Evolutionary conservation across 2,888 invertebrate genomes (phyloP), one percentile per base, ranked within the genome.

Genomic region (Eumacrocentrus americanus): DNA sequence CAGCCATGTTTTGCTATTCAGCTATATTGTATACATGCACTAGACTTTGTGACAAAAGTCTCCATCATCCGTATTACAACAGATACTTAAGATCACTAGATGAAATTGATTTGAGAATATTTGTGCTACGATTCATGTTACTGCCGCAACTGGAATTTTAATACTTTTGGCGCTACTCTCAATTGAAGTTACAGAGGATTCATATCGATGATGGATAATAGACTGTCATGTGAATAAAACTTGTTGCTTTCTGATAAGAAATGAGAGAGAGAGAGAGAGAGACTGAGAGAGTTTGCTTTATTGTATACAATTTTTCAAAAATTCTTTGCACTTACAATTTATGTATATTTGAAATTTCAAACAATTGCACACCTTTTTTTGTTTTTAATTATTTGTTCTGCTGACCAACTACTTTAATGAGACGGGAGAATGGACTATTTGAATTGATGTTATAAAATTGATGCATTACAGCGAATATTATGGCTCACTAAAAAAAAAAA

Each of bases 381-480:
- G 14, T 3, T 50, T n/a, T 3, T 12, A 11, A n/a, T n/a, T n/a
- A n/a, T 50, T 35, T 34, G 18, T 50, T 35, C 18, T 50, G 34
- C 9, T 42, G 23, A 53, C 20, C n/a, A n/a, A n/a, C n/a, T n/a
- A n/a, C n/a, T n/a, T n/a, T n/a, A n/a, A n/a, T n/a, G n/a, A n/a
- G n/a, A n/a, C n/a, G n/a, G n/a, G n/a, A n/a, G n/a, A n/a, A n/a
- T n/a, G n/a, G n/a, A n/a, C n/a, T n/a, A n/a, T n/a, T n/a, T n/a
- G n/a, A n/a, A n/a, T n/a, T n/a, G n/a, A n/a, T 46, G 7, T 35
- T 46, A 35, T 12, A 22, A 2, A 22, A 47, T 34, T 38, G 16
- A 56, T 56, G 20, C 16, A 56, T 48, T 56, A 12, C 56, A 56
- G 48, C 23, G 35, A 56, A 47, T 25, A 46, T 44, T 37, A 54